Evolutionary conservation across 2,113 vertebrate species (phyloP), one percentile per base, ranked within the genome.

Genomic region (Phalacrocorax brasilianus): DNA sequence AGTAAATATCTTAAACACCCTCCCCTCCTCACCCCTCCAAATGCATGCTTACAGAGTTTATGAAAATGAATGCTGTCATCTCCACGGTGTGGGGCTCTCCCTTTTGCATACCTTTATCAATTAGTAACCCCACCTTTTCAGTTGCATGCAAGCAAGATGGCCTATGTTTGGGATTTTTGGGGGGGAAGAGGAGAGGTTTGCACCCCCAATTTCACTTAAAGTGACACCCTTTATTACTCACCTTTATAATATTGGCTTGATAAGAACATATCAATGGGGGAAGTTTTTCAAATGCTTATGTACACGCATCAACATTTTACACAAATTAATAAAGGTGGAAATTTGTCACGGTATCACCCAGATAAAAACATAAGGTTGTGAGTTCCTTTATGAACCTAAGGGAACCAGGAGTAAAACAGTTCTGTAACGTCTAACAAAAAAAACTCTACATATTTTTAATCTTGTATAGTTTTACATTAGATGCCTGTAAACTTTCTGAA

Each of bases 111-210:
- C 4, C 13, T 76, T n/a, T 27, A 35, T 45, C 27, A 24, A 23
- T 66, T 40, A 32, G 14, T 9, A 45, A 7, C 58, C 35, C 32
- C 14, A 9, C 8, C 9, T 52, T 32, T 44, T 76, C 83, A 67
- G 53, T 24, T 42, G 33, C 17, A 35, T 13, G 44, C 13, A 58
- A 44, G n/a, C 40, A 59, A 47, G 27, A 49, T 7, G 28, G 30
- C 9, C 16, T 20, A 32, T 9, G 20, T 21, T 21, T 35, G 55
- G 15, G n/a, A 2, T n/a, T 42, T 33, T 2, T 2, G 4, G 1
- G 2, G 5, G 2, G 7, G 14, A 6, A n/a, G 21, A 68, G 8
- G 9, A 44, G 21, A 74, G 7, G 12, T 65, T 10, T 79, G 17
- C 24, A 86, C 6, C 7, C 24, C 6, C 8, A 45, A 5, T 80